Evolutionary conservation across 2,113 vertebrate species (phyloP).

Genomic region (Urocynchramus pylzowi): DNA sequence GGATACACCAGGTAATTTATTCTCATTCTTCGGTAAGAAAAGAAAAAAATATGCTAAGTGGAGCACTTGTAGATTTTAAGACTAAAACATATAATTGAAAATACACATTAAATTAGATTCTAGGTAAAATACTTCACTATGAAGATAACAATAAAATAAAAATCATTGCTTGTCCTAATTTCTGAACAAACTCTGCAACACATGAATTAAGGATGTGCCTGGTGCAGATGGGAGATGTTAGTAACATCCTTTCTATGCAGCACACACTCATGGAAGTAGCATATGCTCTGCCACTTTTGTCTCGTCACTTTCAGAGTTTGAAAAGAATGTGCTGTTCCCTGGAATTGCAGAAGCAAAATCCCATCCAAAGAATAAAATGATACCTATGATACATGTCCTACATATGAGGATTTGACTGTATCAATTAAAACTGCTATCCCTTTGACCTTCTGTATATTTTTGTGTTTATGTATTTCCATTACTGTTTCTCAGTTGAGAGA

Average conservation of each 20-base stretch:
- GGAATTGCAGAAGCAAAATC: neutral
- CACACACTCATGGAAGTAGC: constrained; percentile 11
- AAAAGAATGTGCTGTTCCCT: constrained; percentile 32
- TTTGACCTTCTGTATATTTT: neutral
- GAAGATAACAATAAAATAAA: neutral
- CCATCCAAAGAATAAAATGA: neutral
- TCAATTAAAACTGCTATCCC: neutral
- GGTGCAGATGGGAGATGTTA: constrained; percentile 64
- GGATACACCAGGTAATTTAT: neutral
- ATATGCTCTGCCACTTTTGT: constrained; percentile 54
- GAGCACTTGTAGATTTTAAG: neutral
- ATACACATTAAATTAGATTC: neutral
- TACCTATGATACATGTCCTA: neutral
- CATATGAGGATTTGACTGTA: neutral
- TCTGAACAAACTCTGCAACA: constrained; percentile 12
- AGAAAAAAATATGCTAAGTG: neutral
- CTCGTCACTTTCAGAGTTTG: constrained; percentile 14
- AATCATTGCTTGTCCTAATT: constrained; percentile 38
- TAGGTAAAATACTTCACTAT: neutral
- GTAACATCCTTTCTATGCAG: constrained; percentile 43
- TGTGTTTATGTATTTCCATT: neutral
- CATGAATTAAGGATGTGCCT: constrained; percentile 61
- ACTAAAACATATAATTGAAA: neutral
- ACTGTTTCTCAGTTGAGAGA: neutral
- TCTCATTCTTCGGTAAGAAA: neutral